Evolutionary conservation across 2,888 invertebrate species (phyloP).

Genomic region (Hirudinaria manillensis): DNA sequence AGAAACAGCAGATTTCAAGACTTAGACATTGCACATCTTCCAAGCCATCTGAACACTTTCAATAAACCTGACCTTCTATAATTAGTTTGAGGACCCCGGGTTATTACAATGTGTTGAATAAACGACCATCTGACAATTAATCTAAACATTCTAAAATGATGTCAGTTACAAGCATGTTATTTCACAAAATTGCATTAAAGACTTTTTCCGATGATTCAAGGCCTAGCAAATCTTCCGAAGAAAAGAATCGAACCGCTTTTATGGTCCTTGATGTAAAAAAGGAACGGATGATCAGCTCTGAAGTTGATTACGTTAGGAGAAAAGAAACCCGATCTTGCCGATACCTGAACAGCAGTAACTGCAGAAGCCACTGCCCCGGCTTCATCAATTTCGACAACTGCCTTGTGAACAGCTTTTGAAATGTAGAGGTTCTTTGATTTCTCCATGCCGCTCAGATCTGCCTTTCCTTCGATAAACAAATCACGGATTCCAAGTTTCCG

Average conservation of each 20-base stretch:
- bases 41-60: too few species aligned
- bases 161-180: too few species aligned
- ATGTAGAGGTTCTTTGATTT: constrained; percentile 42
- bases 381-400: constrained; percentile 46
- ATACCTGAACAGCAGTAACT: constrained; percentile 37
- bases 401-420: constrained; percentile 48
- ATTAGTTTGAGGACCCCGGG: too few species aligned
- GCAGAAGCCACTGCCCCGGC: constrained; percentile 45
- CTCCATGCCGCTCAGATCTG: constrained; percentile 48
- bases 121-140: too few species aligned
- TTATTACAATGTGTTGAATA: too few species aligned
- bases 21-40: too few species aligned
- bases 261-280: constrained; percentile 38
- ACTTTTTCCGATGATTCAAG: too few species aligned
- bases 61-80: too few species aligned
- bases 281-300: constrained; percentile 38
- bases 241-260: constrained; percentile 36
- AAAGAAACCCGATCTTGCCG: too few species aligned
- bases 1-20: too few species aligned
- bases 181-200: too few species aligned
- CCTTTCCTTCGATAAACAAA: constrained; percentile 40
- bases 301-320: neutral
- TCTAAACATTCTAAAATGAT: too few species aligned
- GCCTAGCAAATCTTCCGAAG: constrained; percentile 35
- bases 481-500: constrained; percentile 37